phyloP scores from a whole-genome alignment of 2,888 invertebrate genomes.

The Drosophila cognata region DNA sequence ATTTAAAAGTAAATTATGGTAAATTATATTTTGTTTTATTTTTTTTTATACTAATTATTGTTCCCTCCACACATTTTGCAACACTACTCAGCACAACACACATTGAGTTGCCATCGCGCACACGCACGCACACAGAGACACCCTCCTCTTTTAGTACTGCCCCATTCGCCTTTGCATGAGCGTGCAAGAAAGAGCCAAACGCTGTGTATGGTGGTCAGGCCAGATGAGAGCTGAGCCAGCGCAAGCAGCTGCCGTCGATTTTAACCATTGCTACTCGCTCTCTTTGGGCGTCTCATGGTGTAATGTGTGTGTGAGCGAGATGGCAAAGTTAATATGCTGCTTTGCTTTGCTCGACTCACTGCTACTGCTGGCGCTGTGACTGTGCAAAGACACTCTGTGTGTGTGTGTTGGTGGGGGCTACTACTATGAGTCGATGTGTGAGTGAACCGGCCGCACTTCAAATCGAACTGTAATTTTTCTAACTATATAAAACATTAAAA shows the following conservation, averaged over 20 bases:
- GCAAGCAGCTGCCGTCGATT: constrained; percentile 44
- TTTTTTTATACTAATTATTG: constrained; percentile 64
- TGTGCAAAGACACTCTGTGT: constrained; percentile 28
- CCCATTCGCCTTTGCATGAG: constrained; percentile 55
- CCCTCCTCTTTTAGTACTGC: constrained; percentile 65
- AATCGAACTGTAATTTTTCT: constrained; percentile 50
- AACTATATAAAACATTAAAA: constrained; percentile 15
- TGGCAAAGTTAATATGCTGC: constrained; percentile 34
- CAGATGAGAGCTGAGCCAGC: constrained; percentile 47
- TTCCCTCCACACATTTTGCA: constrained; percentile 56
- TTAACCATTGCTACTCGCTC: constrained; percentile 29
- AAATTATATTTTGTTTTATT: constrained; percentile 58
- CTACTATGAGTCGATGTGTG: constrained; percentile 43
- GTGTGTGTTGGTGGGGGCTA: constrained; percentile 59
- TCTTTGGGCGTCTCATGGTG: constrained; percentile 48
- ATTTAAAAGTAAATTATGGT: constrained; percentile 61
- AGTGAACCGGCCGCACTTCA: constrained; percentile 65
- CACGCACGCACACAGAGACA: constrained; percentile 37
- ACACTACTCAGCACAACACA: constrained; percentile 46
- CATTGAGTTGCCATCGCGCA: constrained; percentile 45
- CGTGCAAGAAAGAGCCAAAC: constrained; percentile 64
- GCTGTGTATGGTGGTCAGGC: constrained; percentile 18
- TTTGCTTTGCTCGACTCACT: constrained; percentile 1
- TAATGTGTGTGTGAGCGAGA: constrained; percentile 59
- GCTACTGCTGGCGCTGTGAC: constrained; percentile 22